phyloP scores from a whole-genome alignment of 2,113 vertebrate species.

The Pachycephala philippinensis region DNA sequence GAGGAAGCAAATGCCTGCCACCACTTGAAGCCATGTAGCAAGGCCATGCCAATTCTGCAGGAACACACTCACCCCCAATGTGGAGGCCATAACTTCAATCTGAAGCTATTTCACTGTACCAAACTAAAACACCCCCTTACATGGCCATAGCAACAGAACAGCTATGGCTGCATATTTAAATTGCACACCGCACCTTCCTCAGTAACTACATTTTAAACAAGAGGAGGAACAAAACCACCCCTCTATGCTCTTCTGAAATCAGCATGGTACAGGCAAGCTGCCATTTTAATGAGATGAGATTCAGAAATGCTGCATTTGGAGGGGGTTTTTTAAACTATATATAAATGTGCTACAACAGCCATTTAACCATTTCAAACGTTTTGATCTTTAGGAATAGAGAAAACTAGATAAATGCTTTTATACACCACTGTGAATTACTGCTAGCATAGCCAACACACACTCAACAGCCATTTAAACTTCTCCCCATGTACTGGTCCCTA shows the following conservation, averaged over 20 bases:
- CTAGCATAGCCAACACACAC: neutral
- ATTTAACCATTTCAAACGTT: neutral
- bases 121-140: neutral
- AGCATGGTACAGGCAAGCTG: neutral
- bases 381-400: neutral
- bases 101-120: neutral
- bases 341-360: rapidly evolving
- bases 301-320: neutral
- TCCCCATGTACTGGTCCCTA: rapidly evolving
- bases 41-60: neutral
- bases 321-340: neutral
- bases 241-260: neutral
- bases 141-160: neutral
- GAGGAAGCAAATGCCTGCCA: neutral
- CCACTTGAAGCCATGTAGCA: neutral
- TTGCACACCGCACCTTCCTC: neutral
- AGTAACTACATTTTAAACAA: neutral
- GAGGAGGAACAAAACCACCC: neutral
- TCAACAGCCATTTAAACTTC: neutral
- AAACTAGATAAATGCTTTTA: neutral
- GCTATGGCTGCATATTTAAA: neutral
- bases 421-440: neutral
- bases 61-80: neutral
- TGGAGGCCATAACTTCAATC: neutral
- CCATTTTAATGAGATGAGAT: neutral